Base-by-base conservation (phyloP, 2,797 vertebrate genomes). In the Oryzias sinensis region DNA sequence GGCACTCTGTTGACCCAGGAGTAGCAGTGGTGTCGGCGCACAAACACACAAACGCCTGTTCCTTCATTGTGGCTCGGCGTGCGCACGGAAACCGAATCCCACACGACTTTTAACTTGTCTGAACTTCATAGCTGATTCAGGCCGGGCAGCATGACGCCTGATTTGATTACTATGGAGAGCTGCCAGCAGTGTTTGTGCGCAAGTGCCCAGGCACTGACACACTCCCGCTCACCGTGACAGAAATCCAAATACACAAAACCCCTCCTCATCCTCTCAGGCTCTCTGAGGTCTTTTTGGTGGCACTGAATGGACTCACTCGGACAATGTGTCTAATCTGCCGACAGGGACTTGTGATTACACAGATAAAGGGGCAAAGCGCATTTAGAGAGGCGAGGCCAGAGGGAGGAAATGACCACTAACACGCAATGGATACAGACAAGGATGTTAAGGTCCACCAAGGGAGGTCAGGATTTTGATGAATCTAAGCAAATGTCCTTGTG, bases 121-220 rank as follows among this genome's bases (percentile, higher is more conserved):
- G 63, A 79, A 83, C 81, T 70, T 74, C 65, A 37, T 48, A 69
- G 59, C 57, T 16, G 56, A 74, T 80, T 59, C 66, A 55, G 43
- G 45, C 62, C 14, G 68, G 57, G 56, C 65, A 51, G 15, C 1
- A 42, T 74, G 81, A 88, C 52, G 46, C 74, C 62, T 82, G 83
- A 87, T 78, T 68, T 78, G 79, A 91, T 84, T 54, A 43, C 70
- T 73, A 58, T 65, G 71, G 88, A 86, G 72, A 81, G 76, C 68
- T 81, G 83, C 84, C 78, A 78, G 83, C 85, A 71, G 84, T 82
- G 76, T 76, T 86, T 76, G 80, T 40, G 40, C 53, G 18, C 0
- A 63, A 60, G 68, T 70, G 56, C 43, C 69, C 22, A 27, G 29
- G 47, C 16, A 62, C 53, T 77, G 70, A 81, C 81, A 72, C 71